Evolutionary conservation across 2,888 invertebrate species (phyloP), one percentile per base, ranked within the genome.

Genomic region (Dicranocentrus wangi): DNA sequence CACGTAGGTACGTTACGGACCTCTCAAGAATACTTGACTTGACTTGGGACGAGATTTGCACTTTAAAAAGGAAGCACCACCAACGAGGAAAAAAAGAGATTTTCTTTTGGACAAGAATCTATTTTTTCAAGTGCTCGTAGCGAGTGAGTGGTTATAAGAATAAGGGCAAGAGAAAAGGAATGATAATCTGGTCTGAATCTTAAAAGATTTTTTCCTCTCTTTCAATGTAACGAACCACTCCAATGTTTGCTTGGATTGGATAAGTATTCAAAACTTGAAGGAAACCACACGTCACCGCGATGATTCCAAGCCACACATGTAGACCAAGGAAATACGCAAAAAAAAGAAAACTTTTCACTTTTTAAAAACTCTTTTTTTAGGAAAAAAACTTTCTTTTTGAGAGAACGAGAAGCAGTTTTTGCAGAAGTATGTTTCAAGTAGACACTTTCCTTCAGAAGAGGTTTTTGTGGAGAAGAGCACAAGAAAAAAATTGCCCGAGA

Each of bases 321-420:
- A 47, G 47, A n/a, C 13, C 5, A 10, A 3, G 47, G 47, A 15
- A 47, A 47, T 10, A n/a, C 47, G 15, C 47, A 47, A 10, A 47
- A 39, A 39, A 51, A n/a, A 19, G 19, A 15, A n/a, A 55, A 55
- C 55, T 55, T 55, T 55, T 19, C 55, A 61, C 61, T 61, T 61
- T 28, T 61, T 28, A n/a, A 10, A n/a, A 10, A 47, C 47, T 47
- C n/a, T 61, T 61, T 61, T 32, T 10, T 32, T 8, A 25, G 25
- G n/a, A 19, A 53, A 53, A 55, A 55, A 55, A 55, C 55, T 55
- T 55, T 19, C 19, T 51, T 2, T 51, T 19, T 19, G 2, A 21
- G 15, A 13, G 55, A n/a, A 32, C n/a, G 21, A 61, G 61, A 10
- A 47, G 47, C n/a, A n/a, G 15, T 47, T n/a, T 47, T n/a, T 3